A percentile compares a stretch with the other conserved stretches of the same genome.
These are phyloP conservation scores for Microctonus aethiopoides DNA, from an alignment of 2,888 invertebrate genomes.

Conservation along the genomic window DNA sequence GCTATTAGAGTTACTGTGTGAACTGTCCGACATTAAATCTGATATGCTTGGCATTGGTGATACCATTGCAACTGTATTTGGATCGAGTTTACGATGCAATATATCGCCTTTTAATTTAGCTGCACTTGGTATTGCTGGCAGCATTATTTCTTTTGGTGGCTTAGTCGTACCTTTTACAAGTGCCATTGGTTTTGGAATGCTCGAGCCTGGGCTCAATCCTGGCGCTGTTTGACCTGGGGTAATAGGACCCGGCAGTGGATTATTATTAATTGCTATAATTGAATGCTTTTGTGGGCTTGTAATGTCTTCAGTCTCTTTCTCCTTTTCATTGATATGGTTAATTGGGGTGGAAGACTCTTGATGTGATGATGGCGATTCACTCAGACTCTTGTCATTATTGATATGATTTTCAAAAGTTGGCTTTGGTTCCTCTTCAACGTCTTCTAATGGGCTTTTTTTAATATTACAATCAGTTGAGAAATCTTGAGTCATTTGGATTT, in stretches of 20 bases:
- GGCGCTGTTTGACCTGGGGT: slow-evolving; percentile 43
- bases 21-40: slow-evolving; percentile 77
- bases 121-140: slow-evolving; percentile 68
- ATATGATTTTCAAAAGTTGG: slow-evolving; percentile 33
- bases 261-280: slow-evolving; percentile 22
- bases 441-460: slow-evolving; percentile 30
- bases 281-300: slow-evolving; percentile 20
- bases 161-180: slow-evolving; percentile 92
- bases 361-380: slow-evolving; percentile 19
- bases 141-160: slow-evolving; percentile 70
- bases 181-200: slow-evolving; percentile 91
- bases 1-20: slow-evolving; percentile 70
- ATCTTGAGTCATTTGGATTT: slow-evolving; percentile 31
- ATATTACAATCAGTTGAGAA: slow-evolving; percentile 29
- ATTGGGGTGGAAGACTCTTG: slow-evolving; percentile 36
- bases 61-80: slow-evolving; percentile 71
- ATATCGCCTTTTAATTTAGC: slow-evolving; percentile 66
- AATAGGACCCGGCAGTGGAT: slow-evolving; percentile 44
- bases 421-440: slow-evolving; percentile 30
- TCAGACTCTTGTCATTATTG: slow-evolving; percentile 19
- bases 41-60: slow-evolving; percentile 79
- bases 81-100: slow-evolving; percentile 59
- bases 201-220: slow-evolving; percentile 69
- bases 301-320: slow-evolving; percentile 15
- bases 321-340: slow-evolving; percentile 34